These are phyloP conservation scores for Oostethus manadensis DNA, from an alignment of 2,113 vertebrate genomes.

Conservation along the genomic window DNA sequence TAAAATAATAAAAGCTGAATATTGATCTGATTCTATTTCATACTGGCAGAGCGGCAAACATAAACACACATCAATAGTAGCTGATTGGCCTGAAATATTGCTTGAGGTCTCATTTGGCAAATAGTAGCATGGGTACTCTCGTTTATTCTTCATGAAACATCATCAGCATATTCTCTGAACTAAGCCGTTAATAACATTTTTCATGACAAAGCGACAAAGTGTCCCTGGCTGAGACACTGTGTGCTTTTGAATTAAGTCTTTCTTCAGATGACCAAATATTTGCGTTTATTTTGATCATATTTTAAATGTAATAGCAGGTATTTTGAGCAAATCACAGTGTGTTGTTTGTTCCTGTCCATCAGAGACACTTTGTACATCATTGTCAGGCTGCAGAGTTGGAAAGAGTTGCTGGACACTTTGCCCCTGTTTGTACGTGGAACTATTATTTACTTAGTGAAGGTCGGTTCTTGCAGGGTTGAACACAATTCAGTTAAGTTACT, in stretches of 20 bases:
- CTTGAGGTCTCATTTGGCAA: neutral
- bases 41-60: neutral
- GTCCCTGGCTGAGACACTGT: neutral
- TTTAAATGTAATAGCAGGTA: neutral
- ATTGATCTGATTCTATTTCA: slow-evolving; percentile 6
- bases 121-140: neutral
- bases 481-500: slow-evolving; percentile 67
- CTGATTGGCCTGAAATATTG: slow-evolving; percentile 3
- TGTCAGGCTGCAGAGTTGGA: slow-evolving; percentile 18
- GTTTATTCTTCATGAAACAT: neutral
- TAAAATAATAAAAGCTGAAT: slow-evolving; percentile 5
- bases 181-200: slow-evolving; percentile 2
- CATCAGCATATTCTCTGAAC: neutral
- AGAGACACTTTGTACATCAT: slow-evolving; percentile 12
- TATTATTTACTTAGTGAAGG: slow-evolving; percentile 71
- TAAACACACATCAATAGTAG: slow-evolving; percentile 2
- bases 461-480: slow-evolving; percentile 54
- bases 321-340: neutral
- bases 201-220: neutral
- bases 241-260: neutral
- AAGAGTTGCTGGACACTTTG: slow-evolving; percentile 26
- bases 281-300: neutral
- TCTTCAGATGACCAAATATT: neutral
- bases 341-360: slow-evolving; percentile 10
- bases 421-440: slow-evolving; percentile 30